These are phyloP conservation scores for Champsocephalus esox DNA, from an alignment of 2,797 vertebrate genomes.

Conservation along the genomic window DNA sequence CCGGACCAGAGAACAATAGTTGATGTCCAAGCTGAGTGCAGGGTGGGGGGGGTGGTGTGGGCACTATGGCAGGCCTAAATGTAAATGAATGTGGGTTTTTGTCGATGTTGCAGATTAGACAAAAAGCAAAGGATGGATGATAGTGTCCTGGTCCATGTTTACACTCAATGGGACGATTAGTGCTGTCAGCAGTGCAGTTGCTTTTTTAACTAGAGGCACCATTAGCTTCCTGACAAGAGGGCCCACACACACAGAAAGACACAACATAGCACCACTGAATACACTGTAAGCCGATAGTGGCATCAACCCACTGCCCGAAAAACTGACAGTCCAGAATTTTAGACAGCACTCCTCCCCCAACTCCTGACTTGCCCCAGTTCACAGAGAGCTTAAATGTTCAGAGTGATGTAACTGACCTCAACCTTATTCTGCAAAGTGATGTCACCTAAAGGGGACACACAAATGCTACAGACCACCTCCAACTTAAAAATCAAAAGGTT, in stretches of 20 bases:
- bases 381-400: slow-evolving; percentile 35
- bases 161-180: slow-evolving; percentile 55
- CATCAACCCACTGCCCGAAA: slow-evolving; percentile 23
- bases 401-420: slow-evolving; percentile 45
- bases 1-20: slow-evolving; percentile 16
- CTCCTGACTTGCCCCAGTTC: slow-evolving; percentile 37
- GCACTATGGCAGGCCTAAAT: background rate
- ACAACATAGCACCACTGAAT: background rate
- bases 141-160: slow-evolving; percentile 26
- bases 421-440: slow-evolving; percentile 39
- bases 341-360: slow-evolving; percentile 37
- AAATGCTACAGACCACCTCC: background rate
- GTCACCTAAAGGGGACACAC: background rate
- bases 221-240: slow-evolving; percentile 14
- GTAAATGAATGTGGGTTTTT: slow-evolving; percentile 47
- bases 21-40: background rate
- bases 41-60: background rate
- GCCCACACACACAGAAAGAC: background rate
- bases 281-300: slow-evolving; percentile 29
- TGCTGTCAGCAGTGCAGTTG: slow-evolving; percentile 55
- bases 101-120: slow-evolving; percentile 62
- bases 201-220: slow-evolving; percentile 34
- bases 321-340: slow-evolving; percentile 7
- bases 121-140: slow-evolving; percentile 40
- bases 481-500: background rate